Conservation (phyloP, 2,888 invertebrate species). For the Minunthozetes semirufus region DNA sequence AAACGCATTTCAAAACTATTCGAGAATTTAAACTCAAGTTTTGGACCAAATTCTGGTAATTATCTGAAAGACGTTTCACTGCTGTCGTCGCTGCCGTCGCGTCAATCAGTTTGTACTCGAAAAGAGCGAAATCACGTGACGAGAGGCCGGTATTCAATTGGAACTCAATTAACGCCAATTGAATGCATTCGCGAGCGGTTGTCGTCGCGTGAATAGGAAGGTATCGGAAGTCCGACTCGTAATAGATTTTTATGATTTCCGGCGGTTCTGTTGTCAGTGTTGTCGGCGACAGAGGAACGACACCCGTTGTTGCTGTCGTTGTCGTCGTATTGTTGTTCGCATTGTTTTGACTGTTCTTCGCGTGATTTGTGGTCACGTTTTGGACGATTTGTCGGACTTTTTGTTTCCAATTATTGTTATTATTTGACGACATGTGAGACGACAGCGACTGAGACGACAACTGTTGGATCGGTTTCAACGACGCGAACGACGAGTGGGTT, state of each 20-base stretch:
- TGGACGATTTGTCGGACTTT: slow-evolving; percentile 31
- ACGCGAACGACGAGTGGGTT: background rate
- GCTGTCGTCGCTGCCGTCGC: slow-evolving; percentile 16
- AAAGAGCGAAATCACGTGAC: slow-evolving; percentile 33
- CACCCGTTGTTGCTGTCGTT: background rate
- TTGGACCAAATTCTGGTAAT: slow-evolving; percentile 3
- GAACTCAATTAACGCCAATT: slow-evolving; percentile 34
- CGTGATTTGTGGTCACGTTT: background rate
- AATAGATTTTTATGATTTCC: slow-evolving; percentile 34
- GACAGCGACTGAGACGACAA: background rate
- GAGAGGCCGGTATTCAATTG: slow-evolving; percentile 9
- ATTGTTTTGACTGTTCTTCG: background rate
- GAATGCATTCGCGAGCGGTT: slow-evolving; percentile 35
- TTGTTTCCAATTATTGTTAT: slow-evolving; percentile 31
- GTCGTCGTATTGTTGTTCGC: background rate
- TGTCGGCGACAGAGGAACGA: too few relatives aligned
- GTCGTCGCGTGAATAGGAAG: slow-evolving; percentile 43
- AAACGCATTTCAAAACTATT: slow-evolving; percentile 16
- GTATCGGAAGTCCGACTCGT: slow-evolving; percentile 34
- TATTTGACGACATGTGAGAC: background rate
- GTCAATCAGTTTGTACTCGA: slow-evolving; percentile 20
- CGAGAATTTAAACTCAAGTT: slow-evolving; percentile 22
- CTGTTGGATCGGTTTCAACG: background rate
- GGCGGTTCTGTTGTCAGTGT: background rate
- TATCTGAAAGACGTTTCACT: slow-evolving; percentile 29